Evolutionary conservation across 2,888 invertebrate species (phyloP), one percentile per base, ranked within the genome.

Genomic region (Seira musarum): DNA sequence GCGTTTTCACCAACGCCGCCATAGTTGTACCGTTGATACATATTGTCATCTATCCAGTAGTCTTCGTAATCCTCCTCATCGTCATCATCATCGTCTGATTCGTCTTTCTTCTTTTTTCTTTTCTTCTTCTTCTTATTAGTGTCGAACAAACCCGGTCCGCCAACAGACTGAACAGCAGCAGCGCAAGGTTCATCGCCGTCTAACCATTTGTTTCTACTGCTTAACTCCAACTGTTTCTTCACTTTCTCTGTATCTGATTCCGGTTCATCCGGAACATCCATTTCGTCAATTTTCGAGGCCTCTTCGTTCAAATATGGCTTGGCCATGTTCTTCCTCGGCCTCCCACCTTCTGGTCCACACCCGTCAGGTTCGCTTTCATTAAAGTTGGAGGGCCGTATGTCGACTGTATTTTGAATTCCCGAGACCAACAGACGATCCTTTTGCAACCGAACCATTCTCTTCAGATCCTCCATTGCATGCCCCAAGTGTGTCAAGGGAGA

Each of bases 121-220:
- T 53, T 35, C 60, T 35, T 10, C 19, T 49, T 49, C 24, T 35
- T 46, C 24, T 30, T 40, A 15, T 64, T 35, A 30, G 30, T 30
- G 40, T 21, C 21, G 21, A 78, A 78, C 49, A 79, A 79, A 13
- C 53, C 24, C 0, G 46, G n/a, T 0, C 73, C 73, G 30, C 68
- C 68, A n/a, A 73, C 63, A 5, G 24, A 2, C 1, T 25, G 30
- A 1, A 79, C 73, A 1, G 79, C 79, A 30, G 72, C 79, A 5
- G 53, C 64, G 66, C 79, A 79, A 17, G 57, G 68, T 17, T 24
- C 67, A 40, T 79, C 79, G 67, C 53, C 6, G 1, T 21, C n/a
- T 22, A 21, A 60, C n/a, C 22, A 2, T 13, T 53, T 13, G 15
- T 13, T 53, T 53, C 53, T 15, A 53, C 15, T 53, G 5, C 17